A percentile compares a stretch with the other conserved stretches of the same genome.
Conservation (phyloP, 2,888 invertebrate species). For the Drosophila paracracens region DNA sequence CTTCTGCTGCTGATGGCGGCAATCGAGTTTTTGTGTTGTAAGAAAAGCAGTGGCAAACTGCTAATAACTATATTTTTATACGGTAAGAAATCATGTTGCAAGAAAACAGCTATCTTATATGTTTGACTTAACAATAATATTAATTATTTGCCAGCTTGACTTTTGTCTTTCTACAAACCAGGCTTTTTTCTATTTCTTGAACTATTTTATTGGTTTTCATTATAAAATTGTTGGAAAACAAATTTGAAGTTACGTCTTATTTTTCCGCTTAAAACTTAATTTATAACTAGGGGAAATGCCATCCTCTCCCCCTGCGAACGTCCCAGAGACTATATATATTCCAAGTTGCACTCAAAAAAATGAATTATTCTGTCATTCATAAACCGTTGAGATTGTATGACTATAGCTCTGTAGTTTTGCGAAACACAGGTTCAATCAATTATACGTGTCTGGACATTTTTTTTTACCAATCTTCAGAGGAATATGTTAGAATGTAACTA, state of each 20-base stretch:
- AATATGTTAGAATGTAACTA: background rate
- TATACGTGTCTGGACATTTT: background rate
- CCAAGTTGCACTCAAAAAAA: no score
- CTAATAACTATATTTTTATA: conserved; percentile 8
- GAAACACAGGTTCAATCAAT: background rate
- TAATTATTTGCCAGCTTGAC: background rate
- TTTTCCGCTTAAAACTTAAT: background rate
- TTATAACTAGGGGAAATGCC: background rate
- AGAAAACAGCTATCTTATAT: background rate
- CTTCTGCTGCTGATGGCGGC: conserved; percentile 8
- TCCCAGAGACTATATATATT: no score
- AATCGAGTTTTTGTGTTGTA: conserved; percentile 1
- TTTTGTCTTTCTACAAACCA: background rate
- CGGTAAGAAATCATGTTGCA: background rate
- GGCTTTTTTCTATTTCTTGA: background rate
- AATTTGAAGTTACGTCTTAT: background rate
- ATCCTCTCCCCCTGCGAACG: background rate
- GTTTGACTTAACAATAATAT: background rate
- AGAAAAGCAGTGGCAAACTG: conserved; percentile 25
- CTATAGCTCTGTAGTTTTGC: background rate
- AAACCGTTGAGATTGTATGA: background rate
- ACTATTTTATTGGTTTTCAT: background rate
- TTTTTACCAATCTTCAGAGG: background rate
- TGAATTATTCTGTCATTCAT: background rate
- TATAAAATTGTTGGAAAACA: background rate